These are phyloP conservation scores for Cnemophilus loriae DNA, from an alignment of 2,113 vertebrate species.

Conservation along the genomic window DNA sequence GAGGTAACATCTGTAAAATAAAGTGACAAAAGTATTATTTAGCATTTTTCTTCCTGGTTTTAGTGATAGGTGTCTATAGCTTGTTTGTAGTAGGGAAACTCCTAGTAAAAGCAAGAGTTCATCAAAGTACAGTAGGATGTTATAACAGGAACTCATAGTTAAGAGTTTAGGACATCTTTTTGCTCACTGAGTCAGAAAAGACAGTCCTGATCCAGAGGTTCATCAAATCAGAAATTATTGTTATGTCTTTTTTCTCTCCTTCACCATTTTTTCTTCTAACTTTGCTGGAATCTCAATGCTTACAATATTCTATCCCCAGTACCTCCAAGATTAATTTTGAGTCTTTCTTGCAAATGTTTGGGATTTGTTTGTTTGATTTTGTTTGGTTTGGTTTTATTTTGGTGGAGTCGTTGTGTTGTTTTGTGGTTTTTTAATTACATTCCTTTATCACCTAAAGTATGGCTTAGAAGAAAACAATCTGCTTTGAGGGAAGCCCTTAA, in stretches of 20 bases:
- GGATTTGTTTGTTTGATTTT: not conserved
- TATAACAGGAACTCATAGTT: not conserved
- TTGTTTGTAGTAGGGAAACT: not conserved
- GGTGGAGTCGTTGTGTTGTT: not conserved
- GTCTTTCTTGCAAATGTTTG: not conserved
- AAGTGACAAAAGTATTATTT: not conserved
- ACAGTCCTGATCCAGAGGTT: not conserved
- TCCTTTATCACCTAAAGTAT: conserved; percentile 36
- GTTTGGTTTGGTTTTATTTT: not conserved
- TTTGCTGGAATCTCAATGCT: not conserved
- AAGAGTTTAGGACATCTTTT: not conserved
- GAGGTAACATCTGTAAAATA: not conserved
- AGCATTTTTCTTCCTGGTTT: not conserved
- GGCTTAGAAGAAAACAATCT: conserved; percentile 16
- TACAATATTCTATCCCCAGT: not conserved
- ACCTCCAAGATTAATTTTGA: not conserved
- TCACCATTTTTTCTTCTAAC: not conserved
- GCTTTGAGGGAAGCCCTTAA: conserved; percentile 35
- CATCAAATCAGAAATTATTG: not conserved
- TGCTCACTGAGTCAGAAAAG: not conserved
- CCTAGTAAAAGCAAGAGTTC: not conserved
- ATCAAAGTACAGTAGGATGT: not conserved
- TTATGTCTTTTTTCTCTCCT: not conserved
- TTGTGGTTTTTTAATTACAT: not conserved
- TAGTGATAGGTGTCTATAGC: not conserved